A percentile compares a stretch with the other conserved stretches of the same genome.
These are phyloP conservation scores for Oenanthe melanoleuca DNA, from an alignment of 2,113 vertebrate species.

Conservation along the genomic window DNA sequence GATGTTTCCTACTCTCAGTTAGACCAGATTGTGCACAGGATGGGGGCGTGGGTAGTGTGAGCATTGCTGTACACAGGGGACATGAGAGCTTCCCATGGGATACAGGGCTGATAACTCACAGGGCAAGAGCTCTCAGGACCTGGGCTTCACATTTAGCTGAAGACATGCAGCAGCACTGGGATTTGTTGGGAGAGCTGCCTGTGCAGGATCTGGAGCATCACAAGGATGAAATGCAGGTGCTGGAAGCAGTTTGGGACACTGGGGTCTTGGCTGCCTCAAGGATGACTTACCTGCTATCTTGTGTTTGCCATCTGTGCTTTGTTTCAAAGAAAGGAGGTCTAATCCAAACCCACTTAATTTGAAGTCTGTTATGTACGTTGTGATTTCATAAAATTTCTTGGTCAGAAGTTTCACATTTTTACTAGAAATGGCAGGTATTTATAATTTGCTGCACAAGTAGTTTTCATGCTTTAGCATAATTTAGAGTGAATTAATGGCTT, in stretches of 20 bases:
- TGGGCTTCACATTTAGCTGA: neutral
- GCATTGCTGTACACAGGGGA: accelerated
- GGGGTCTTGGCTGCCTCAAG: neutral
- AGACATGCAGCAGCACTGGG: neutral
- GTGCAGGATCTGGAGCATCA: neutral
- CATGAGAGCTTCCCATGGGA: neutral
- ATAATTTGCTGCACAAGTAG: constrained; percentile 59
- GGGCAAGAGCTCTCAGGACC: neutral
- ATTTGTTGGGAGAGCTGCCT: neutral
- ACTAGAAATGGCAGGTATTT: constrained; percentile 35
- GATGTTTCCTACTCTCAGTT: neutral
- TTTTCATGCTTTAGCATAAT: constrained; percentile 72
- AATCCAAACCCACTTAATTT: constrained; percentile 7
- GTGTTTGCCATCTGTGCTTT: neutral
- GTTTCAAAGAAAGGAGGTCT: neutral
- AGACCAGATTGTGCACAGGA: neutral
- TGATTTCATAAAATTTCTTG: constrained; percentile 40
- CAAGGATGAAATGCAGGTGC: neutral
- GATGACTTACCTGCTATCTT: neutral
- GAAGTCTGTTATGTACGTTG: neutral
- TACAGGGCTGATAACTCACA: neutral
- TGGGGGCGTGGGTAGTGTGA: neutral
- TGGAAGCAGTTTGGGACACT: accelerated
- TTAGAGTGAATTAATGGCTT: constrained; percentile 68
- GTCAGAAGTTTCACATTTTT: constrained; percentile 33